Conservation (phyloP, 2,888 invertebrate species). For the Abrostola triplasia region DNA sequence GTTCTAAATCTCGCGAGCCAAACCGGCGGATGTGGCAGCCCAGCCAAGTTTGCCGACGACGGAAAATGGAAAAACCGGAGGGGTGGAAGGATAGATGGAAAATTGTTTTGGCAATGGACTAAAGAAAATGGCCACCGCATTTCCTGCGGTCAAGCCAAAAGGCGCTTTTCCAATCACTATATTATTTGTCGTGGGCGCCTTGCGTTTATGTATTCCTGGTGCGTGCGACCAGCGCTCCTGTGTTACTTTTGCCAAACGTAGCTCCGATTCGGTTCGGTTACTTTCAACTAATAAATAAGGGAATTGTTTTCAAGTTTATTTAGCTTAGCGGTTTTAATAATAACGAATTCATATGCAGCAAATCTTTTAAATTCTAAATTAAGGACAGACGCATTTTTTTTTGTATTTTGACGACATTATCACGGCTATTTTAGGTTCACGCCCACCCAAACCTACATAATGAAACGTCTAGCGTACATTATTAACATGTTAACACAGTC, state of each 20-base stretch:
- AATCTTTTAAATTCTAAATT: too few species aligned
- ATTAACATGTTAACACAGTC: slow-evolving; percentile 47
- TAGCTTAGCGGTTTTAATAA: too few species aligned
- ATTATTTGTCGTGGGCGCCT: slow-evolving; percentile 66
- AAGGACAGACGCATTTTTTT: too few species aligned
- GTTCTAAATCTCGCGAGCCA: slow-evolving; percentile 72
- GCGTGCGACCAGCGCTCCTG: slow-evolving; percentile 57
- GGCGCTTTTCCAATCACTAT: slow-evolving; percentile 76
- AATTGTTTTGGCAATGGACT: slow-evolving; percentile 85
- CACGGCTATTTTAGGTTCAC: too few species aligned
- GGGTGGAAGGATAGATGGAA: slow-evolving; percentile 62
- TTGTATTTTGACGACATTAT: slow-evolving; percentile 22
- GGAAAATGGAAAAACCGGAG: slow-evolving; percentile 77
- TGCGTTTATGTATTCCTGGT: slow-evolving; percentile 74
- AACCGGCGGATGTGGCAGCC: slow-evolving; percentile 67
- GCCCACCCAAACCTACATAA: neutral
- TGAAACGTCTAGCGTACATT: slow-evolving; percentile 24
- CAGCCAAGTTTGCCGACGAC: slow-evolving; percentile 77
- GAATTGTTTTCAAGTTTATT: slow-evolving; percentile 22
- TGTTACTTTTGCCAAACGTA: slow-evolving; percentile 55
- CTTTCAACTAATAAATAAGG: slow-evolving; percentile 40
- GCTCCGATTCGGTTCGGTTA: slow-evolving; percentile 47
- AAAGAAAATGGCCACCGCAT: slow-evolving; percentile 83
- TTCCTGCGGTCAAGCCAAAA: slow-evolving; percentile 72
- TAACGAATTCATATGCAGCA: too few species aligned